Evolutionary conservation across 1,140 invertebrate species (phyloP).

Genomic region (Neodiprion fabricii): DNA sequence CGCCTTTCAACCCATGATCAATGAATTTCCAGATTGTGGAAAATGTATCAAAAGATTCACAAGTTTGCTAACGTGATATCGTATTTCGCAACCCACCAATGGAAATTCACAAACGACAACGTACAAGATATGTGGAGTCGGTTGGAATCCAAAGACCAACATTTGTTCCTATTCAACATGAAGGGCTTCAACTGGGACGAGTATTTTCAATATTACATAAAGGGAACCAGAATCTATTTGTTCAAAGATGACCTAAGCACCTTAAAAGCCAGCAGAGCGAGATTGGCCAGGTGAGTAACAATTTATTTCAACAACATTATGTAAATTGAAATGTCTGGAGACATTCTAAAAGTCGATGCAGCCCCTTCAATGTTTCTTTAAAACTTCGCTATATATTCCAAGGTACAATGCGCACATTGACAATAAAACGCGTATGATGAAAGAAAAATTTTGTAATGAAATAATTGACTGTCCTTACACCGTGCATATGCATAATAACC

Average conservation of each 20-base stretch:
- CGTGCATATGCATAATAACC: too few relatives aligned
- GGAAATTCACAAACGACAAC: conserved; percentile 74
- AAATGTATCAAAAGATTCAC: conserved; percentile 78
- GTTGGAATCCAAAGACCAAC: conserved; percentile 66
- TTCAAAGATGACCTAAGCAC: conserved; percentile 75
- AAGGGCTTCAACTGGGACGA: conserved; percentile 70
- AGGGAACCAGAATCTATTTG: conserved; percentile 71
- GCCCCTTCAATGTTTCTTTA: conserved; percentile 2
- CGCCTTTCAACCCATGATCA: too few relatives aligned
- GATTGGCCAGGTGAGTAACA: conserved; percentile 64
- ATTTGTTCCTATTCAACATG: conserved; percentile 75
- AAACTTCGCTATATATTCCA: too few relatives aligned
- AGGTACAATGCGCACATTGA: conserved; percentile 9
- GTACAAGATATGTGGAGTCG: conserved; percentile 64
- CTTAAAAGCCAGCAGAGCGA: conserved; percentile 65
- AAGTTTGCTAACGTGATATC: conserved; percentile 74
- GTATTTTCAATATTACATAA: conserved; percentile 71
- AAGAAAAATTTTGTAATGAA: neutral
- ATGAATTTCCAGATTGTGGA: conserved; percentile 64
- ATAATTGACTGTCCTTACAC: neutral
- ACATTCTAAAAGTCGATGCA: conserved; percentile 2
- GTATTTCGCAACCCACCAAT: conserved; percentile 76
- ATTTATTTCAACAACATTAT: neutral
- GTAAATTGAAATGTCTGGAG: neutral
- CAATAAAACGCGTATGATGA: neutral